Conservation (phyloP, 1,140 invertebrate species). For the Stenopsyche tienmushanensis region DNA sequence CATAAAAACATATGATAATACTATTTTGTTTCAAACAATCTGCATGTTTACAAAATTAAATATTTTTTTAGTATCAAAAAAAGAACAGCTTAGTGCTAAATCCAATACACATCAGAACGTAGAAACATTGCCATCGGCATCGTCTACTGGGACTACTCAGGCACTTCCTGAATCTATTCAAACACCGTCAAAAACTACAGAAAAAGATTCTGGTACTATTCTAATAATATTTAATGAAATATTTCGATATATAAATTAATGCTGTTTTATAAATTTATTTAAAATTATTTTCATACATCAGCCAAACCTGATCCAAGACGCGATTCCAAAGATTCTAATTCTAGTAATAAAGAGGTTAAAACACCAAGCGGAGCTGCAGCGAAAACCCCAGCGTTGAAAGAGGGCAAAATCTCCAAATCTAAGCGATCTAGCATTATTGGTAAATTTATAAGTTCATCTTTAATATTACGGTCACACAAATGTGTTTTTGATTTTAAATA, state of each 20-base stretch:
- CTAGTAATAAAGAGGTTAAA: conserved; percentile 36
- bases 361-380: conserved; percentile 4
- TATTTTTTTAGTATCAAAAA: too few species aligned
- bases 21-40: conserved; percentile 20
- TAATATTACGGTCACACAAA: too few species aligned
- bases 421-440: conserved; percentile 29
- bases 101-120: conserved; percentile 54
- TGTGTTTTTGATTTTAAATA: background rate
- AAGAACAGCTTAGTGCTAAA: conserved; percentile 50
- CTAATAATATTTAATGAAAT: background rate
- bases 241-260: background rate
- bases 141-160: background rate
- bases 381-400: conserved; percentile 21
- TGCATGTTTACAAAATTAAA: conserved; percentile 23
- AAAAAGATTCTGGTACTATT: conserved; percentile 16
- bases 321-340: conserved; percentile 39
- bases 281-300: conserved; percentile 12
- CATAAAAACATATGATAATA: background rate
- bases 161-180: background rate
- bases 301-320: conserved; percentile 34
- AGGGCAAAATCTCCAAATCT: conserved; percentile 27
- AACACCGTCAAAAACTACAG: conserved; percentile 1
- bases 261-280: background rate
- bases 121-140: conserved; percentile 8
- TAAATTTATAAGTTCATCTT: conserved; percentile 14